Evolutionary conservation across 2,888 invertebrate species (phyloP), one percentile per base, ranked within the genome.

Genomic region (Zaprionus bogoriensis): DNA sequence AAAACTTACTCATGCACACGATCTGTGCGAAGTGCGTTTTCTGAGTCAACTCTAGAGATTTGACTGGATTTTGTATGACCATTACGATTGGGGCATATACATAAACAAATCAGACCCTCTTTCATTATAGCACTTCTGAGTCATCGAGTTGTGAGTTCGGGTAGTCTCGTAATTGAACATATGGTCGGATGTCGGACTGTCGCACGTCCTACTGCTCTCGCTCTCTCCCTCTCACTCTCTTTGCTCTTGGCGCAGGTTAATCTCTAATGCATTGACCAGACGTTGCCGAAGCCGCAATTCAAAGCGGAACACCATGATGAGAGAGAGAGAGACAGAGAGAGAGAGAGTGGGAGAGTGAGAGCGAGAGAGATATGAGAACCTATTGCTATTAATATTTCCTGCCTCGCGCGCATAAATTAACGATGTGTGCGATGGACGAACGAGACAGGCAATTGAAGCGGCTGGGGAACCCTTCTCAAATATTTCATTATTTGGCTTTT

Each of bases 391-490:
- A 84, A 78, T 82, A 84, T 84, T 78, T 84, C 81, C 81, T 84
- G 84, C 59, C 72, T 78, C 81, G 76, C 74, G 84, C 72, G 83
- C 84, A 83, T 81, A 81, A 84, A 84, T 84, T 81, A 81, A 76
- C 67, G 63, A 52, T 58, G 41, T 61, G 47, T 32, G 42, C 20
- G 65, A 41, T 28, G 23, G 50, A 45, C 58, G 58, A 50, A 57
- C 48, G 67, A 55, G 39, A 27, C 27, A 9, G 32, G 27, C 27
- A 47, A 47, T 32, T 32, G 51, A 30, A 45, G 14, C 19, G 47
- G 38, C 7, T 51, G n/a, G 73, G 78, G 74, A 80, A 80, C 83
- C 79, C 79, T 77, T 67, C 80, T 79, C 69, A 73, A 69, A 68
- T 41, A 41, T 42, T 61, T 70, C 58, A 67, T 81, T 75, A 67